Base-by-base conservation (phyloP, 2,888 invertebrate genomes). In the Empis livida region DNA sequence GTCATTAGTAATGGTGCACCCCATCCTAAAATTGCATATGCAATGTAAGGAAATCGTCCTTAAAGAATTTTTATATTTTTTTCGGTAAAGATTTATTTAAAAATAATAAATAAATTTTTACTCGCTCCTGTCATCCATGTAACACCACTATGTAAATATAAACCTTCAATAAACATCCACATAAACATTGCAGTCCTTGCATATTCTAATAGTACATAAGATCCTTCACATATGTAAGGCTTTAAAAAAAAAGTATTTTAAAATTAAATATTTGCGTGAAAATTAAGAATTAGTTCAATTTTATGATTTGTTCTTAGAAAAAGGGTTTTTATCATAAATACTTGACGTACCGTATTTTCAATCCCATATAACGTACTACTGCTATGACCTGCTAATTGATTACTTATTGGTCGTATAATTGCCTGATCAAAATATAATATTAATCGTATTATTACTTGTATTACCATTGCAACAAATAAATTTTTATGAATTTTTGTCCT, bases 101-200 rank as follows among this genome's bases (percentile, higher is more conserved):
- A 5, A 20, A 20, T 5, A 27, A 27, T 27, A 8, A n/a, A n/a
- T n/a, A n/a, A n/a, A n/a, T n/a, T n/a, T 11, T 4, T 27, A 41
- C 41, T 41, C 27, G 41, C 20, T 23, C 41, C 41, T 6, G 41
- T 41, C 8, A 41, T 41, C 41, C 41, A 41, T 46, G 91, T 85
- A 37, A 92, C 81, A 65, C 89, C 80, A 53, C 81, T 85, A 66
- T 94, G 87, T 20, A 96, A 72, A 61, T 90, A 91, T 13, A 92
- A 72, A 0, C 94, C 95, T 65, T 96, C 95, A 45, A 94, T 84
- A 59, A 95, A 87, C 92, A 95, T 95, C 94, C 96, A 96, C 79
- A 86, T 84, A 61, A 93, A 95, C 79, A 90, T 90, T 1, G 88
- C 85, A 0, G 90, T 87, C 52, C 87, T 82, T 0, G 87, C 82